phyloP scores from a whole-genome alignment of 2,888 invertebrate genomes.

The Podotricha telesiphe region DNA sequence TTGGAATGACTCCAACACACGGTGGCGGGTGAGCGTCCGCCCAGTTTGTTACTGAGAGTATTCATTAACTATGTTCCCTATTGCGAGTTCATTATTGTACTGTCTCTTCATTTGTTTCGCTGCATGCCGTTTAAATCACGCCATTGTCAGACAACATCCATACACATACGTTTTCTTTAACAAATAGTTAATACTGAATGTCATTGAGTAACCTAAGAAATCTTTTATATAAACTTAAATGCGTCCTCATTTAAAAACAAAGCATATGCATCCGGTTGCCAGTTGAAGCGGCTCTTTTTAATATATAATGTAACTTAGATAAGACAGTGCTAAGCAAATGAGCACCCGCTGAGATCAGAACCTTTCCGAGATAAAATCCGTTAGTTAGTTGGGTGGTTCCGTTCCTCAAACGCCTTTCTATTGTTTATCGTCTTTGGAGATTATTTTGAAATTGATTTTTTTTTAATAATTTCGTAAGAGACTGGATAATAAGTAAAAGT shows the following conservation, averaged over 20 bases:
- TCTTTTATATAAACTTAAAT: neutral
- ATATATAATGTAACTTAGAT: slow-evolving; percentile 37
- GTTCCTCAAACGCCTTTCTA: slow-evolving; percentile 64
- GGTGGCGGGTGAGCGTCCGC: slow-evolving; percentile 42
- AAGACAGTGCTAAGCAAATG: slow-evolving; percentile 43
- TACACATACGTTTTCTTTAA: slow-evolving; percentile 22
- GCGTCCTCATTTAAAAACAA: slow-evolving; percentile 34
- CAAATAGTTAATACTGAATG: slow-evolving; percentile 22
- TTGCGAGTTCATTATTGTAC: slow-evolving; percentile 39
- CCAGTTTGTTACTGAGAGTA: slow-evolving; percentile 48
- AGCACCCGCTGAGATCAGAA: slow-evolving; percentile 44
- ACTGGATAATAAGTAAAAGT: too few species aligned
- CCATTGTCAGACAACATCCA: slow-evolving; percentile 33
- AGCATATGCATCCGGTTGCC: slow-evolving; percentile 32
- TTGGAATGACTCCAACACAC: slow-evolving; percentile 51
- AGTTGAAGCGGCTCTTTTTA: slow-evolving; percentile 34
- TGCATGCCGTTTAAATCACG: slow-evolving; percentile 37
- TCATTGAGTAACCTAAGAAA: slow-evolving; percentile 25
- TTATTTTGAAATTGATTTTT: slow-evolving; percentile 52
- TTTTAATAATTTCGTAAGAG: slow-evolving; percentile 31
- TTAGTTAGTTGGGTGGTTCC: slow-evolving; percentile 65
- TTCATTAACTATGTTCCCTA: slow-evolving; percentile 49
- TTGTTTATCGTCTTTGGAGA: slow-evolving; percentile 62
- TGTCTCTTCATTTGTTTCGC: slow-evolving; percentile 34
- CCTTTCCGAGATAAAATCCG: slow-evolving; percentile 58